These are phyloP conservation scores for Gadus chalcogrammus DNA, from an alignment of 2,113 vertebrate genomes.

Conservation along the genomic window DNA sequence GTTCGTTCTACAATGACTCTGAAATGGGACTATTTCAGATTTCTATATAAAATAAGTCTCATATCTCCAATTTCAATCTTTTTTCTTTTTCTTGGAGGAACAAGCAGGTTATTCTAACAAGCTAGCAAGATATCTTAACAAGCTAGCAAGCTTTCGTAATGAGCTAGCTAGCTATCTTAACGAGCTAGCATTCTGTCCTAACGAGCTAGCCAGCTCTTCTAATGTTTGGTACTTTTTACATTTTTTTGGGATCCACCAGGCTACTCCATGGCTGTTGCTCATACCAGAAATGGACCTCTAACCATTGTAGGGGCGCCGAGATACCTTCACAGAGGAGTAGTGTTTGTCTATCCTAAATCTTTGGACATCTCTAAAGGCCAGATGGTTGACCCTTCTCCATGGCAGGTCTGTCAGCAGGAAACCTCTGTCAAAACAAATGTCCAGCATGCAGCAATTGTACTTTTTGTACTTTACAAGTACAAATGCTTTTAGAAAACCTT, in stretches of 20 bases:
- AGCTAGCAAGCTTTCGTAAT: neutral
- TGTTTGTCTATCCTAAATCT: accelerated
- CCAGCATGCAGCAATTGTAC: neutral
- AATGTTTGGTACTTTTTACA: neutral
- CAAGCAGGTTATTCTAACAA: no score
- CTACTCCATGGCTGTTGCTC: slow-evolving; percentile 63
- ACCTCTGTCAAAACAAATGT: neutral
- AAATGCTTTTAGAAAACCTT: no score
- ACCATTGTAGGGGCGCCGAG: slow-evolving; percentile 68
- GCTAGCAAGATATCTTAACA: no score
- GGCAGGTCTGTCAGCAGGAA: slow-evolving; percentile 39
- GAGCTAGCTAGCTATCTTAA: no score
- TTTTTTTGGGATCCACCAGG: slow-evolving; percentile 40
- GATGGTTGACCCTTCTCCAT: slow-evolving; percentile 31
- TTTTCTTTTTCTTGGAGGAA: no score
- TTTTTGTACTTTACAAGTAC: no score
- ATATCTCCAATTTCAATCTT: no score
- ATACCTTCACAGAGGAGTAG: slow-evolving; percentile 58
- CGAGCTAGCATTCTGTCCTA: no score
- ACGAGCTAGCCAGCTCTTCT: no score
- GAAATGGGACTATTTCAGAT: no score
- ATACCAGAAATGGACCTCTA: accelerated
- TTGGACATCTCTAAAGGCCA: neutral
- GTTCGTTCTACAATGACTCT: no score
- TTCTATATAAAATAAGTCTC: no score